These are phyloP conservation scores for Numenius phaeopus DNA, from an alignment of 2,797 vertebrate species.

Conservation along the genomic window DNA sequence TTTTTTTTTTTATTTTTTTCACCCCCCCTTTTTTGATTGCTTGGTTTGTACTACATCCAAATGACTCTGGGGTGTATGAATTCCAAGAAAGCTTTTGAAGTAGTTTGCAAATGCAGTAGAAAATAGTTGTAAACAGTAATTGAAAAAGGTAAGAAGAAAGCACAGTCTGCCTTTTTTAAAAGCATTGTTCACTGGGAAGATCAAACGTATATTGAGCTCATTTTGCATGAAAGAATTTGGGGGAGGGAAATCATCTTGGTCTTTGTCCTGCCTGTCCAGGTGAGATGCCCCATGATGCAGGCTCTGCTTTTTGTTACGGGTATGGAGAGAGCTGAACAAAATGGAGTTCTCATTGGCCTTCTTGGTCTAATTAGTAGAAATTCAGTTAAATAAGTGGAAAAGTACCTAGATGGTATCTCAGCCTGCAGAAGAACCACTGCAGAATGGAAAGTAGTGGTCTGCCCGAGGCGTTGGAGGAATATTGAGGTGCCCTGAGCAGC, in stretches of 20 bases:
- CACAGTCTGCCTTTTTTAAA: background rate
- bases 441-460: background rate
- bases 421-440: background rate
- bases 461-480: too few relatives aligned
- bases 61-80: background rate
- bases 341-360: background rate
- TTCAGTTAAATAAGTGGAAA: background rate
- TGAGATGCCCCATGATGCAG: accelerated
- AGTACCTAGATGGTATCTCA: background rate
- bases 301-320: background rate
- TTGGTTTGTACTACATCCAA: constrained; percentile 19
- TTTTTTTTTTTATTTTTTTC: background rate
- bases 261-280: background rate
- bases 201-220: background rate
- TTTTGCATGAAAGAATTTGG: background rate
- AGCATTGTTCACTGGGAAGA: background rate
- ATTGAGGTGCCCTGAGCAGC: background rate
- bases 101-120: background rate
- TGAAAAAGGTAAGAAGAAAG: constrained; percentile 51
- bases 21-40: background rate
- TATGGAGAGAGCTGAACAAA: background rate
- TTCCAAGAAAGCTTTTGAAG: constrained; percentile 48
- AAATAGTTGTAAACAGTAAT: constrained; percentile 45
- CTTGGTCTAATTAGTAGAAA: background rate
- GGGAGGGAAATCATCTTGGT: background rate